Percentiles rank a stretch among this genome's conserved stretches.
Conservation (phyloP, 2,797 vertebrate species). For the Scarus forsteni region DNA sequence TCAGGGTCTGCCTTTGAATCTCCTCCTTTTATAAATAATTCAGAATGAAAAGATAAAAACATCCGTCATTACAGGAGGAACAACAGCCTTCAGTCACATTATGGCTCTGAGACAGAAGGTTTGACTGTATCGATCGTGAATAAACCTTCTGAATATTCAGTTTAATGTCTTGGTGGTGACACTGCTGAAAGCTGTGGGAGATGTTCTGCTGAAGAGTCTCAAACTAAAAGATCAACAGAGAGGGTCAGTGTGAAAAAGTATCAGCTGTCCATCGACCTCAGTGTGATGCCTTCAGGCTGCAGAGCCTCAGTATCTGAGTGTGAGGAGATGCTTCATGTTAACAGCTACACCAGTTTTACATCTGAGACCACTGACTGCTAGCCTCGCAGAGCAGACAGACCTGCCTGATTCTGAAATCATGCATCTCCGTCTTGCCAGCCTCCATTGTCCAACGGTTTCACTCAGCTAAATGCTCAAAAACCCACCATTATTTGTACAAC, state of each 20-base stretch:
- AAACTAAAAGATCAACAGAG: slow-evolving; percentile 32
- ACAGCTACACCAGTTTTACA: too few relatives aligned
- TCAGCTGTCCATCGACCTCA: slow-evolving; percentile 47
- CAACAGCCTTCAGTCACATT: slow-evolving; percentile 45
- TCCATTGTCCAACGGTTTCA: too few relatives aligned
- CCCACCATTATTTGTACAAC: too few relatives aligned
- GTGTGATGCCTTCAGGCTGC: slow-evolving; percentile 11
- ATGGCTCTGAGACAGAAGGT: slow-evolving; percentile 41
- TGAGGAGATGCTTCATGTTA: too few relatives aligned
- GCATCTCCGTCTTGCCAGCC: too few relatives aligned
- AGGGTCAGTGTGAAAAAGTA: slow-evolving; percentile 38
- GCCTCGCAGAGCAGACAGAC: too few relatives aligned
- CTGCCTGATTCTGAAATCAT: too few relatives aligned
- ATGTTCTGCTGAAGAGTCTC: slow-evolving; percentile 25
- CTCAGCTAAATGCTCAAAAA: too few relatives aligned
- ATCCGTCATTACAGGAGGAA: slow-evolving; percentile 45
- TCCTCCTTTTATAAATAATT: slow-evolving; percentile 73
- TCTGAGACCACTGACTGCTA: too few relatives aligned
- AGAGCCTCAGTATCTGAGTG: slow-evolving; percentile 29
- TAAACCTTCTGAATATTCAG: slow-evolving; percentile 43
- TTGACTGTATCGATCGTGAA: slow-evolving; percentile 45
- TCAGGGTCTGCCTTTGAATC: slow-evolving; percentile 65
- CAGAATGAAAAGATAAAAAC: slow-evolving; percentile 60
- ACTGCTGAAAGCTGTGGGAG: slow-evolving; percentile 42
- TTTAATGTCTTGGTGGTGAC: slow-evolving; percentile 41